Base-by-base conservation (phyloP, 2,888 invertebrate species). In the Tetragonula carbonaria region DNA sequence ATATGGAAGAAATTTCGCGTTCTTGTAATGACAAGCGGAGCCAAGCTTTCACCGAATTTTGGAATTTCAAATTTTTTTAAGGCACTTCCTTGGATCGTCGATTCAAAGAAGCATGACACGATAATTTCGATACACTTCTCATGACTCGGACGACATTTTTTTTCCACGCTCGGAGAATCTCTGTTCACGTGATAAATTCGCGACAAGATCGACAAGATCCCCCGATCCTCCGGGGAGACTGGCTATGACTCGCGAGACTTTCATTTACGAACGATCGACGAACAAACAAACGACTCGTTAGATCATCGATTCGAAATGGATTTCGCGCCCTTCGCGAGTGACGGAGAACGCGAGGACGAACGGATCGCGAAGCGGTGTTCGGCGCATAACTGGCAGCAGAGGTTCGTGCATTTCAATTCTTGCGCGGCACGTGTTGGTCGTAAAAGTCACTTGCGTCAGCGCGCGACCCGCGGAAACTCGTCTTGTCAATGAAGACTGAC, bases 401-500 rank as follows among this genome's bases (percentile, higher is more conserved):
- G 23, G 18, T 11, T 51, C n/a, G 14, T 38, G 76, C 70, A 53
- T 67, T 80, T 78, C 73, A 55, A 33, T 63, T 82, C 71, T 50
- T 57, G 85, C 74, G 77, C 53, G 78, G 76, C 88, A 86, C 86
- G 88, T 86, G 88, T 78, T 55, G 79, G 23, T 72, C 80, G 88
- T 88, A 86, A 88, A 88, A 81, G 74, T 59, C 57, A 70, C 78
- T 88, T 85, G 81, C 85, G 85, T 88, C 84, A 84, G 65, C 65
- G 23, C 51, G 75, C 55, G 28, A 55, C 80, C 55, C 85, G 63
- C 33, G 78, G 75, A 80, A 86, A 88, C 82, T 76, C 71, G 82
- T 84, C 80, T 86, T 67, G 82, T 86, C 85, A 85, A 83, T 86
- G 84, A 70, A 79, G 65, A 28, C 57, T 67, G 59, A 4, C 16